Evolutionary conservation across 2,797 vertebrate species (phyloP).

Genomic region (Tachyglossus aculeatus): DNA sequence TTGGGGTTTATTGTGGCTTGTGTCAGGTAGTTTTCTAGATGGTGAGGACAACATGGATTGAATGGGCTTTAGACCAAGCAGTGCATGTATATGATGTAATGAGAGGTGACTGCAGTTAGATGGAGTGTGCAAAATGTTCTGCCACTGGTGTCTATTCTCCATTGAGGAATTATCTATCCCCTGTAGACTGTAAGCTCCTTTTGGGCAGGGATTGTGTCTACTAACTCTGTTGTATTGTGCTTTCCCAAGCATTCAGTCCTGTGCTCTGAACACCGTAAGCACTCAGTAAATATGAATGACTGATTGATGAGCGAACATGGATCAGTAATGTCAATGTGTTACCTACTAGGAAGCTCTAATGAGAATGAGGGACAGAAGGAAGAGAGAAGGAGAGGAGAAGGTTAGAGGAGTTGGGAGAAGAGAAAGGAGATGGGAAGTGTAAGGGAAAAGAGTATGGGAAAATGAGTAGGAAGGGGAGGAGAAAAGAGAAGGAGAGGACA

Average conservation of each 20-base stretch:
- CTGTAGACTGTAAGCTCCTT: too few relatives aligned
- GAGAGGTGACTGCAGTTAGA: too few relatives aligned
- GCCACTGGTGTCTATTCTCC: too few relatives aligned
- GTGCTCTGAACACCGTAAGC: too few relatives aligned
- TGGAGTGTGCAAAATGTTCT: too few relatives aligned
- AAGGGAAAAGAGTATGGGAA: not conserved
- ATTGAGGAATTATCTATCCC: too few relatives aligned
- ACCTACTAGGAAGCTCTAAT: not conserved
- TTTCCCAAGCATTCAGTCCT: too few relatives aligned
- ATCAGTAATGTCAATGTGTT: too few relatives aligned
- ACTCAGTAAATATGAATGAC: too few relatives aligned
- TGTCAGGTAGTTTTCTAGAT: conserved; percentile 40
- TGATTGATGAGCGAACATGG: too few relatives aligned
- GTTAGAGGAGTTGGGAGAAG: not conserved
- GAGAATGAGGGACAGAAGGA: not conserved
- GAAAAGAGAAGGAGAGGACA: not conserved
- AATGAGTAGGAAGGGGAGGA: not conserved
- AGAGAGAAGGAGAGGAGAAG: not conserved
- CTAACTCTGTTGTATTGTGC: too few relatives aligned
- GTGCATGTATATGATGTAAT: not conserved
- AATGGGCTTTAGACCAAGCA: not conserved
- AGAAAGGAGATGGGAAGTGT: not conserved
- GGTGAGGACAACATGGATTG: conserved; percentile 5
- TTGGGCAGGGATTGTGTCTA: too few relatives aligned
- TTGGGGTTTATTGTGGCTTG: conserved; percentile 16